Evolutionary conservation across 2,888 invertebrate genomes (phyloP).

Genomic region (Apamea epomidion): DNA sequence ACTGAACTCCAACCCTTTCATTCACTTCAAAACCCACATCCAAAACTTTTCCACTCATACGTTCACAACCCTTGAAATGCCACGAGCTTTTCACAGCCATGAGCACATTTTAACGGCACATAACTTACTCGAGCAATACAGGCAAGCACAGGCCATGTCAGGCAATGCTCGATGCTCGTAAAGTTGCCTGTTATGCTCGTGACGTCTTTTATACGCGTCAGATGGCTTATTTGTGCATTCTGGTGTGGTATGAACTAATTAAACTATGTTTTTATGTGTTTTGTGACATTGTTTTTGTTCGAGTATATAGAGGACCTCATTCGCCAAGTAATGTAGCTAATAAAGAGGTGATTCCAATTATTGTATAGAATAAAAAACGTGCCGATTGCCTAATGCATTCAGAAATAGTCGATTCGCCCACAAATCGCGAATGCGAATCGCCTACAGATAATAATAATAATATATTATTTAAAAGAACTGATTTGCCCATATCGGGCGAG

Average conservation of each 20-base stretch:
- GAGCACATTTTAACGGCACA: slow-evolving; percentile 59
- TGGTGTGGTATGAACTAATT: slow-evolving; percentile 39
- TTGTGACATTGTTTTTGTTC: slow-evolving; percentile 34
- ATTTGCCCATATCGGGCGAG: neutral
- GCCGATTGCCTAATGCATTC: neutral
- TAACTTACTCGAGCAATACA: slow-evolving; percentile 55
- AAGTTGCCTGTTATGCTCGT: slow-evolving; percentile 48
- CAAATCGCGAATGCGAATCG: no score
- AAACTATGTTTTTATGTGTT: slow-evolving; percentile 40
- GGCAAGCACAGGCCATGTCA: slow-evolving; percentile 48
- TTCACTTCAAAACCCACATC: neutral
- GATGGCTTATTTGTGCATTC: slow-evolving; percentile 50
- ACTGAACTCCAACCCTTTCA: neutral
- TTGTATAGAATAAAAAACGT: neutral
- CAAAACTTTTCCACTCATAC: slow-evolving; percentile 9
- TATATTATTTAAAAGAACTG: no score
- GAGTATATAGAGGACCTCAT: neutral
- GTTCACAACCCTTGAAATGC: slow-evolving; percentile 35
- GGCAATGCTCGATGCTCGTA: slow-evolving; percentile 52
- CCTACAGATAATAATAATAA: neutral
- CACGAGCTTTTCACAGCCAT: slow-evolving; percentile 48
- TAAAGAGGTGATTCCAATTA: neutral
- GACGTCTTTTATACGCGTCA: slow-evolving; percentile 43
- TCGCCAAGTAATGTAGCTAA: neutral
- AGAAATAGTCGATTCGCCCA: neutral